Conservation (phyloP, 2,113 vertebrate genomes). For the Colossoma macropomum region DNA sequence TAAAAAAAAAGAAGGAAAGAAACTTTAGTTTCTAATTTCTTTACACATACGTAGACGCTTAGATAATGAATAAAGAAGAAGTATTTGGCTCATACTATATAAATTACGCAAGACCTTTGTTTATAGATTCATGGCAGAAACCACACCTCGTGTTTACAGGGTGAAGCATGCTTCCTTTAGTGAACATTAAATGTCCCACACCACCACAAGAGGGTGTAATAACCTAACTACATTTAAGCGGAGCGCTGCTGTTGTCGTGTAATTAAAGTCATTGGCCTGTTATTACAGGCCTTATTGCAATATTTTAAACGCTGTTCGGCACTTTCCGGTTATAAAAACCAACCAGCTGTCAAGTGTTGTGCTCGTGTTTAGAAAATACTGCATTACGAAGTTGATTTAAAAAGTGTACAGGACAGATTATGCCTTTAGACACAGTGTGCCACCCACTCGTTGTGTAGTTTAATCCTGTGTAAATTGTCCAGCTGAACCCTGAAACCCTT, state of each 20-base stretch:
- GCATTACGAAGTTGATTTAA: no score
- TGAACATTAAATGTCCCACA: not conserved
- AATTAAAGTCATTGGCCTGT: not conserved
- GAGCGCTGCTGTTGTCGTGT: not conserved
- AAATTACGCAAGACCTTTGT: not conserved
- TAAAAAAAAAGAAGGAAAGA: no score
- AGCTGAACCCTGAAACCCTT: no score
- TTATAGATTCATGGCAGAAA: not conserved
- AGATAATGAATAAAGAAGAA: not conserved
- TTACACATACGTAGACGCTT: no score
- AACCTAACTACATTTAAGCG: conserved; percentile 5
- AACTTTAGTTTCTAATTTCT: no score
- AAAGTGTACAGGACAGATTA: no score
- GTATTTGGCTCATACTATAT: not conserved
- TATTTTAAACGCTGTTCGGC: not conserved
- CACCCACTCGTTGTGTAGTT: no score
- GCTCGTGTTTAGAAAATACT: not conserved
- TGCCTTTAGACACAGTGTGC: no score
- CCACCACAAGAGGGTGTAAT: conserved; percentile 65
- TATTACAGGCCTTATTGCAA: not conserved
- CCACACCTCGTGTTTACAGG: not conserved
- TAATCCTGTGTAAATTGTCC: no score
- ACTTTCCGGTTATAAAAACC: not conserved
- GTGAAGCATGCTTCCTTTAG: not conserved
- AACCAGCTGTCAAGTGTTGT: not conserved